Base-by-base conservation (phyloP, 1,140 invertebrate genomes). In the Atta texana region DNA sequence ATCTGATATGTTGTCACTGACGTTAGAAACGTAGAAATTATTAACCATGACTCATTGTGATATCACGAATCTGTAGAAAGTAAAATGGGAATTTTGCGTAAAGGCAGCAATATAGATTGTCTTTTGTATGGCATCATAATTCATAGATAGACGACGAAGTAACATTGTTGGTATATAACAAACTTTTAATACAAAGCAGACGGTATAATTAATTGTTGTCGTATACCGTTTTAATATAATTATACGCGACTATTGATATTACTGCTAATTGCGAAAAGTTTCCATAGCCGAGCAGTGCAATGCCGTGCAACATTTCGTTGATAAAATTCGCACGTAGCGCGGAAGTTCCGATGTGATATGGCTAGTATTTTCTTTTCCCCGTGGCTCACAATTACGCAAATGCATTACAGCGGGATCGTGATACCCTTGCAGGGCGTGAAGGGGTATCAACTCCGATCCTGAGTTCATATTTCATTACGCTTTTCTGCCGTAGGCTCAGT, bases 241-340 rank as follows among this genome's bases (percentile, higher is more conserved):
- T 90, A 76, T 86, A 59, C 81, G 80, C 31, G 63, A 57, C 77
- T 61, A 63, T 76, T 71, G 80, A 90, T 90, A 66, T 87, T 81
- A 90, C 64, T 88, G 88, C 88, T 90, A 90, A 90, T 90, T 90
- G 89, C 89, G 31, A 55, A 90, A 90, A 90, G 86, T 90, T 90
- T 78, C 57, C 16, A 18, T 66, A 21, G 34, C 8, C 57, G 57
- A n/a, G 84, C 71, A 53, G 68, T 71, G 59, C 76, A 57, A 57
- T 76, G 61, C 34, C 49, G 64, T 44, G 21, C 53, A 34, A n/a
- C 63, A 72, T 74, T 86, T 89, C 61, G 64, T 85, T 61, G 69
- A 89, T 81, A 81, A 81, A 81, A 81, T 71, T 34, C 53, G 51
- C 49, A 69, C 66, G 66, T 68, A 44, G 51, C 7, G 44, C 31